phyloP scores from a whole-genome alignment of 2,888 invertebrate species.

The Orthosia gothica region DNA sequence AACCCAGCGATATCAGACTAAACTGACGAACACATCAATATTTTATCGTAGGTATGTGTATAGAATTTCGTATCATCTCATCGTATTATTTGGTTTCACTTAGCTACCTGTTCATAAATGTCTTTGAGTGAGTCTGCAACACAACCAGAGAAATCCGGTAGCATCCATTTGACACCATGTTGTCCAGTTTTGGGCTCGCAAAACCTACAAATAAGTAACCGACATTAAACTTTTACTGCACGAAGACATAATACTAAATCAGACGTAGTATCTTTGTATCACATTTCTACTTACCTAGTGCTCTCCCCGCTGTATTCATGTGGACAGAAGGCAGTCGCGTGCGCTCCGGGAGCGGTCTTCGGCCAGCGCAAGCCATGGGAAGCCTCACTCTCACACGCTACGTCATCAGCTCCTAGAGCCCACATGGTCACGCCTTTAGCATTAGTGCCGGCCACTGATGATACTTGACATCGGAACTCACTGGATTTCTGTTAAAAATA shows the following conservation, averaged over 20 bases:
- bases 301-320: slow-evolving; percentile 89
- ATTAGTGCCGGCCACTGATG: slow-evolving; percentile 88
- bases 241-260: background rate
- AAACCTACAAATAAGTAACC: slow-evolving; percentile 76
- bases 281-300: slow-evolving; percentile 76
- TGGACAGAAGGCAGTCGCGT: slow-evolving; percentile 90
- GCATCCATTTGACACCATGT: slow-evolving; percentile 94
- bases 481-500: slow-evolving; percentile 93
- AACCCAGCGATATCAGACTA: slow-evolving; percentile 91
- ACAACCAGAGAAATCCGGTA: slow-evolving; percentile 95
- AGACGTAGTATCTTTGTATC: too few relatives aligned
- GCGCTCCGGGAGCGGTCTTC: slow-evolving; percentile 94
- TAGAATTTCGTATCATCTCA: background rate
- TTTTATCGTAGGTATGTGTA: background rate
- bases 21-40: slow-evolving; percentile 74
- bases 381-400: slow-evolving; percentile 90
- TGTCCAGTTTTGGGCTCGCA: slow-evolving; percentile 88
- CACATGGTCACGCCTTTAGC: slow-evolving; percentile 92
- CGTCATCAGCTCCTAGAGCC: slow-evolving; percentile 92
- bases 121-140: slow-evolving; percentile 92
- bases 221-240: background rate
- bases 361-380: slow-evolving; percentile 90
- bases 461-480: slow-evolving; percentile 95
- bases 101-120: slow-evolving; percentile 92
- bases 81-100: background rate